Base-by-base conservation (phyloP, 2,797 vertebrate genomes). In the Falco concolor region DNA sequence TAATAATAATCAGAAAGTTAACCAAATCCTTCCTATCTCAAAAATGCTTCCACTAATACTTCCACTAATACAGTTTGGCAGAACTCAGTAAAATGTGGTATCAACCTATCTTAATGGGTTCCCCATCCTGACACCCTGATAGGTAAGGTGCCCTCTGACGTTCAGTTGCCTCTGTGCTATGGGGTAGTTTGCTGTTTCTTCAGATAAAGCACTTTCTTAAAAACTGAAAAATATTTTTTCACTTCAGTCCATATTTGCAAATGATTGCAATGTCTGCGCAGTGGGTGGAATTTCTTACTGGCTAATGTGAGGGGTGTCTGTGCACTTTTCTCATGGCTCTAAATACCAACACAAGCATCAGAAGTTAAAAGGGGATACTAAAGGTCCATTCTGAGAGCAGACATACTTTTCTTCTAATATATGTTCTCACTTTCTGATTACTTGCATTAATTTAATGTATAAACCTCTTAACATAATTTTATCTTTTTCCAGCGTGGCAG, bases 1-100 rank as follows among this genome's bases (percentile, higher is more conserved):
- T 76, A 86, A 69, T 10, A 65, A 94, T 69, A 90, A 95, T 89
- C 80, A 91, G 50, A 73, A 91, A 90, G 73, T 90, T 93, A 93
- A 91, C 79, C 34, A 81, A 92, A 91, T 78, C n/a, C 25, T 61
- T 73, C 49, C 63, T 72, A 78, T 89, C 50, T 68, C 59, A 88
- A 65, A 91, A 93, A 78, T 2, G 2, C 8, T 91, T 61, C 22
- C 36, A 63, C 44, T 78, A 65, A 75, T 52, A 44, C 16, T 89
- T 78, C 19, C 21, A 49, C 32, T 57, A 49, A 28, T 57, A 21
- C 47, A 73, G 13, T 69, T 70, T 69, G 69, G 38, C 17, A 84
- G 54, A 49, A 8, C 11, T 60, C 4, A 1, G 24, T 57, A 69
- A 81, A 76, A 61, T 12, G 14, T 34, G 20, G 3, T 63, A 61